These are phyloP conservation scores for Drosophila rubida DNA, from an alignment of 2,888 invertebrate species.

Conservation along the genomic window DNA sequence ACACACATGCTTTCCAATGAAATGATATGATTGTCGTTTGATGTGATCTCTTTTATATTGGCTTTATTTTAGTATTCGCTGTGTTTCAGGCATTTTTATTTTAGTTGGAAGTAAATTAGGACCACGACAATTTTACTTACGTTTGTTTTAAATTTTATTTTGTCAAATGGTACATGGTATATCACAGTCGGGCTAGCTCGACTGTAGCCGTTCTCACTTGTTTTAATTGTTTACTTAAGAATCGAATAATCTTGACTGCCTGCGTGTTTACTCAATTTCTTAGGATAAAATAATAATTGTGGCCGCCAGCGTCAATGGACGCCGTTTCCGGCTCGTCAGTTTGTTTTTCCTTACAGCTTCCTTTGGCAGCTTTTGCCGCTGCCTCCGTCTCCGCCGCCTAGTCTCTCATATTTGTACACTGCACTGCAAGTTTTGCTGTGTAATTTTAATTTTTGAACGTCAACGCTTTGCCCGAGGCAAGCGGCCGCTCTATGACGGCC, in stretches of 20 bases:
- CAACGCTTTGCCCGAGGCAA: conserved; percentile 38
- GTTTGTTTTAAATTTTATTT: too few relatives aligned
- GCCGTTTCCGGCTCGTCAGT: conserved; percentile 63
- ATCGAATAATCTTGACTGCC: background rate
- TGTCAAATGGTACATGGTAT: too few relatives aligned
- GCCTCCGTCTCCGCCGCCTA: background rate
- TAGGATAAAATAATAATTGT: conserved; percentile 60
- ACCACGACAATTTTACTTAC: too few relatives aligned
- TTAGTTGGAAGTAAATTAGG: too few relatives aligned
- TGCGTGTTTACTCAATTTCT: conserved; percentile 48
- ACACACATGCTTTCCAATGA: too few relatives aligned
- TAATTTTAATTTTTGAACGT: conserved; percentile 77
- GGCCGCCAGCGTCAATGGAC: conserved; percentile 50
- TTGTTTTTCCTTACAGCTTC: conserved; percentile 50
- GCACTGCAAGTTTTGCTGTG: conserved; percentile 62
- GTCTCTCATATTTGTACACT: conserved; percentile 54
- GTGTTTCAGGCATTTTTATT: too few relatives aligned
- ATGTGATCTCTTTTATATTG: too few relatives aligned
- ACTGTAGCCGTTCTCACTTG: too few relatives aligned
- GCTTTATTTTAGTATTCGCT: too few relatives aligned
- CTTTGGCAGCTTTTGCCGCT: conserved; percentile 3
- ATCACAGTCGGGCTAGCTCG: too few relatives aligned
- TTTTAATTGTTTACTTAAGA: conserved; percentile 3
- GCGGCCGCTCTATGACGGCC: background rate
- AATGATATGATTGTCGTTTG: too few relatives aligned